phyloP scores from a whole-genome alignment of 2,888 invertebrate genomes.

The Lycia hirtaria region DNA sequence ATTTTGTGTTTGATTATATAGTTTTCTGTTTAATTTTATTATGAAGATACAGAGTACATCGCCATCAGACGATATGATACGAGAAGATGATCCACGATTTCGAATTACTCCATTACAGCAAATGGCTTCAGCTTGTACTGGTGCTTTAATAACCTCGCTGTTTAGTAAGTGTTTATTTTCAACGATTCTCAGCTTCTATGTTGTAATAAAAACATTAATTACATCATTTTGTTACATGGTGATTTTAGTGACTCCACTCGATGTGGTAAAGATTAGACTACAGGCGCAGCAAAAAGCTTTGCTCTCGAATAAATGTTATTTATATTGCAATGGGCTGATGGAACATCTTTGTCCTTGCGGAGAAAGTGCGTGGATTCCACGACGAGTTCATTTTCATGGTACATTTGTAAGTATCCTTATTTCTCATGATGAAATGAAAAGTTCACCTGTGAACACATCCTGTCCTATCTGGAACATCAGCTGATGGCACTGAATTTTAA shows the following conservation, averaged over 20 bases:
- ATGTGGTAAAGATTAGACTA: conserved; percentile 99
- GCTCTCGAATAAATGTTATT: conserved; percentile 94
- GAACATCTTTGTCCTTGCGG: conserved; percentile 97
- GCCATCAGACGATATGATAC: conserved; percentile 65
- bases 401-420: conserved; percentile 85
- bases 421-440: too few relatives aligned
- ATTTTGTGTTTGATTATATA: too few relatives aligned
- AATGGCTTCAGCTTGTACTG: conserved; percentile 94
- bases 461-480: too few relatives aligned
- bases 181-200: background rate
- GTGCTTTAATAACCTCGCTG: conserved; percentile 95
- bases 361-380: conserved; percentile 87
- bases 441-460: too few relatives aligned
- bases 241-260: conserved; percentile 96
- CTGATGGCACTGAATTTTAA: too few relatives aligned
- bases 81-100: conserved; percentile 90
- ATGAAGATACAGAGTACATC: conserved; percentile 10
- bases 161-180: conserved; percentile 87
- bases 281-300: conserved; percentile 96
- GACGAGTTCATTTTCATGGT: conserved; percentile 90
- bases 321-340: conserved; percentile 99
- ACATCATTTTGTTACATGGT: background rate
- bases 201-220: background rate
- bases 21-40: conserved; percentile 2
- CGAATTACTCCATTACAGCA: conserved; percentile 92